Evolutionary conservation across 2,888 invertebrate genomes (phyloP).

Genomic region (Bhutanitis thaidina): DNA sequence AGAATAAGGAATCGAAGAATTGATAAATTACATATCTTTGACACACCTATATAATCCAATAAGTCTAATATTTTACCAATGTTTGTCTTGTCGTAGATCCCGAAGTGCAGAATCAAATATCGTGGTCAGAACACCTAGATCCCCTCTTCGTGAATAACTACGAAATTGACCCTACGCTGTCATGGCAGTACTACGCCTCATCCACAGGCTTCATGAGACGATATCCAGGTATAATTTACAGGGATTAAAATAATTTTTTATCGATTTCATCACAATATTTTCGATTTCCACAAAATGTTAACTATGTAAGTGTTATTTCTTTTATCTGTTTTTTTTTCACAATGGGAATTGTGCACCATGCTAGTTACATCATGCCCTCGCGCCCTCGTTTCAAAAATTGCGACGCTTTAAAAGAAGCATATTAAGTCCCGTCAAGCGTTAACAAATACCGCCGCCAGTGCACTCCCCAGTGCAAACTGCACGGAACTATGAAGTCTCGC

Average conservation of each 20-base stretch:
- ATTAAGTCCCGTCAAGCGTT: constrained; percentile 10
- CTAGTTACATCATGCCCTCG: constrained; percentile 1
- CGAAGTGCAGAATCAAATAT: constrained; percentile 92
- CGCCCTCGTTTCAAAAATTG: constrained; percentile 11
- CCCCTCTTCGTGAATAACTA: constrained; percentile 94
- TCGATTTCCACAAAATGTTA: no score
- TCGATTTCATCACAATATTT: no score
- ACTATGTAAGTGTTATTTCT: no score
- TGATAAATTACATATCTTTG: no score
- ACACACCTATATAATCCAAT: no score
- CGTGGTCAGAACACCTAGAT: constrained; percentile 97
- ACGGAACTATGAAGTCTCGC: constrained; percentile 11
- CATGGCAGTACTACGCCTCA: constrained; percentile 99
- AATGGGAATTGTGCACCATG: neutral
- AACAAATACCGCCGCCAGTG: constrained; percentile 3
- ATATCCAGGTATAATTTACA: constrained; percentile 88
- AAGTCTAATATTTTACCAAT: neutral
- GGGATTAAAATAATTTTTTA: no score
- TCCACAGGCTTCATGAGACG: constrained; percentile 96
- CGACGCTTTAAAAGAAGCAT: constrained; percentile 11
- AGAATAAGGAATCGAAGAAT: no score
- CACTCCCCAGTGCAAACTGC: constrained; percentile 7
- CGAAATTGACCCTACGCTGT: constrained; percentile 92
- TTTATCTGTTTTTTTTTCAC: neutral
- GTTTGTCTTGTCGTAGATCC: constrained; percentile 74